These are phyloP conservation scores for Trachelus troglodyta DNA, from an alignment of 2,888 invertebrate genomes.

Conservation along the genomic window DNA sequence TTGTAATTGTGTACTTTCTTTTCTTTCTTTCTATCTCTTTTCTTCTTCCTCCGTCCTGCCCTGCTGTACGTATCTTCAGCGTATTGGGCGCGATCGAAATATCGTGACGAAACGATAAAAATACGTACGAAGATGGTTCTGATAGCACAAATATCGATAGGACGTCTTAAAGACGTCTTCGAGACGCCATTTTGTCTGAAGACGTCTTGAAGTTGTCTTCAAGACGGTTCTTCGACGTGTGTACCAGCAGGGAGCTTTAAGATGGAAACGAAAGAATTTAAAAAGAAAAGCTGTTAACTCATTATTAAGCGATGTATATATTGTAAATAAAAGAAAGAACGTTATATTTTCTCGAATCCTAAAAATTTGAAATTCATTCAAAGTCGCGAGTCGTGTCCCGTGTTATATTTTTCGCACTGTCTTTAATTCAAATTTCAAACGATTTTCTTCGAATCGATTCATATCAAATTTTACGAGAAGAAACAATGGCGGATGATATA, in stretches of 20 bases:
- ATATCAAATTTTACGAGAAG: background rate
- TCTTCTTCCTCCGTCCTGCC: background rate
- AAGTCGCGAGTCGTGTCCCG: slow-evolving; percentile 48
- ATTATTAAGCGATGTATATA: slow-evolving; percentile 40
- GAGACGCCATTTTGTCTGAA: too few relatives aligned
- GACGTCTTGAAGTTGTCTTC: too few relatives aligned
- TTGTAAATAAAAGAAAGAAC: slow-evolving; percentile 46
- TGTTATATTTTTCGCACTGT: background rate
- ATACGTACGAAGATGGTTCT: background rate
- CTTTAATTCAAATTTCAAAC: background rate
- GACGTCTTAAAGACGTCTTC: too few relatives aligned
- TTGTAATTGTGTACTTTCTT: background rate
- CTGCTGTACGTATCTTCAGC: background rate
- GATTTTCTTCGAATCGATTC: background rate
- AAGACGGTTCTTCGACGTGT: too few relatives aligned
- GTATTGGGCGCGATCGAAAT: background rate
- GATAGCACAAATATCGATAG: too few relatives aligned
- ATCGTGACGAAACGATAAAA: background rate
- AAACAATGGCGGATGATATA: background rate
- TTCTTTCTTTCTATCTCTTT: background rate
- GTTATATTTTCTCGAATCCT: slow-evolving; percentile 31
- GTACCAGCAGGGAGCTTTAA: background rate
- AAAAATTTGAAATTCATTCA: background rate
- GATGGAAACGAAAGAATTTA: background rate
- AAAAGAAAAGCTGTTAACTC: background rate